phyloP scores from a whole-genome alignment of 2,888 invertebrate species.

The Trisateles emortualis region DNA sequence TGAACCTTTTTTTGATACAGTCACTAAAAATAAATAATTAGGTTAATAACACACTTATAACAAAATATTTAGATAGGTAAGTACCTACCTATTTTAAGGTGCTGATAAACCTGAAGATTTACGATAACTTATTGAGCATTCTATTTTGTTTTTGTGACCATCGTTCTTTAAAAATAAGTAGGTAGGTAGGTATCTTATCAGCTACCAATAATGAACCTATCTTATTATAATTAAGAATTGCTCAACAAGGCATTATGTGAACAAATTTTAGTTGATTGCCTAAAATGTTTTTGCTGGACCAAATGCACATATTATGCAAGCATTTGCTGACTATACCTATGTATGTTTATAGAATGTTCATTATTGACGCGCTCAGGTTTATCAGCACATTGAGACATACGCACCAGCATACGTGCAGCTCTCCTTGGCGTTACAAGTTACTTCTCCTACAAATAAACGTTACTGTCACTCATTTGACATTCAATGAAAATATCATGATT shows the following conservation, averaged over 20 bases:
- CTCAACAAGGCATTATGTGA: too few relatives aligned
- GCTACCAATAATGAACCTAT: too few relatives aligned
- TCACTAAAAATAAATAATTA: slow-evolving; percentile 63
- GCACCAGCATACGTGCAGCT: slow-evolving; percentile 77
- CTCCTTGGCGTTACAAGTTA: slow-evolving; percentile 64
- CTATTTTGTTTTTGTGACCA: too few relatives aligned
- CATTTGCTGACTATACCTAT: background rate
- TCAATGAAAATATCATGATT: slow-evolving; percentile 9
- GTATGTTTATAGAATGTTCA: too few relatives aligned
- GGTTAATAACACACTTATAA: slow-evolving; percentile 1
- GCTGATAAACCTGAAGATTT: background rate
- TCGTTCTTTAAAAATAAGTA: too few relatives aligned
- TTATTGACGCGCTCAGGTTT: too few relatives aligned
- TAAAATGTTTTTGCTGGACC: too few relatives aligned
- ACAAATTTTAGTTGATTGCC: too few relatives aligned
- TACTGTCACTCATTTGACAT: slow-evolving; percentile 24
- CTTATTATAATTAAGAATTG: too few relatives aligned
- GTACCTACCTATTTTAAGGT: background rate
- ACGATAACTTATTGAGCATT: too few relatives aligned
- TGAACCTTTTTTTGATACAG: slow-evolving; percentile 76
- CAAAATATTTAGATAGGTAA: slow-evolving; percentile 8
- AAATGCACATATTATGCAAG: too few relatives aligned
- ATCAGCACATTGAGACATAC: slow-evolving; percentile 42
- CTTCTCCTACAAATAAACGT: slow-evolving; percentile 67
- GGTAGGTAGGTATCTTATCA: too few relatives aligned